Evolutionary conservation across 92 coral and sea anemone genomes (phyloP), one percentile per base, ranked within the genome.

Genomic region (Montipora capitata): DNA sequence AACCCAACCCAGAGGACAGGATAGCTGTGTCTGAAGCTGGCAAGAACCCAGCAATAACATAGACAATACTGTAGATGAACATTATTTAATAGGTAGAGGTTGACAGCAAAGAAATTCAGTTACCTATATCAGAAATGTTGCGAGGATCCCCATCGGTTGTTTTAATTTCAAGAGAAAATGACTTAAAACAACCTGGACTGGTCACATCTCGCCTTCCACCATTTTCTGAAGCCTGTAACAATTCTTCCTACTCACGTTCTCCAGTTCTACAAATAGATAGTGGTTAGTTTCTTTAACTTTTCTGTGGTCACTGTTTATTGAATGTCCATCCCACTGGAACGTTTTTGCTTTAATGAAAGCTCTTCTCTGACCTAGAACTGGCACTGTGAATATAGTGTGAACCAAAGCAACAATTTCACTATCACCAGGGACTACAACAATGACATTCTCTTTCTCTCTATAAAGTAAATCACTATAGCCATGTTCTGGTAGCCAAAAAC

Each of bases 401-500:
- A 88, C 16, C 72, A 3, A 40, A 52, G 83, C 68, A 27, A 87
- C 59, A 64, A 71, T 68, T 59, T 89, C 93, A 54, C 89, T 85
- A 77, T 75, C 74, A 68, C 27, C 77, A 49, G 85, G 78, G 41
- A 42, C 72, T 76, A 83, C 59, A 14, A 64, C 85, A 78, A 77
- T 80, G 41, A 83, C 76, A 70, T 80, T 78, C 12, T 89, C 93
- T 54, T 49, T 70, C 35, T 76, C 79, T 67, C 93, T 76, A 17
- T 92, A 92, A 51, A 88, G 89, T 56, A 92, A 88, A 40, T 93
- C 93, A 88, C 61, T 84, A 77, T 82, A 92, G 8, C 74, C 83
- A 80, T 92, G 95, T 42, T 61, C 73, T 84, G 93, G 90, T 74
- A 82, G 70, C 95, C 93, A 92, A 16, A 88, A 83, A 63, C 92